These are phyloP conservation scores for Mus caroli DNA, from an alignment of 2,797 vertebrate species.

Conservation along the genomic window DNA sequence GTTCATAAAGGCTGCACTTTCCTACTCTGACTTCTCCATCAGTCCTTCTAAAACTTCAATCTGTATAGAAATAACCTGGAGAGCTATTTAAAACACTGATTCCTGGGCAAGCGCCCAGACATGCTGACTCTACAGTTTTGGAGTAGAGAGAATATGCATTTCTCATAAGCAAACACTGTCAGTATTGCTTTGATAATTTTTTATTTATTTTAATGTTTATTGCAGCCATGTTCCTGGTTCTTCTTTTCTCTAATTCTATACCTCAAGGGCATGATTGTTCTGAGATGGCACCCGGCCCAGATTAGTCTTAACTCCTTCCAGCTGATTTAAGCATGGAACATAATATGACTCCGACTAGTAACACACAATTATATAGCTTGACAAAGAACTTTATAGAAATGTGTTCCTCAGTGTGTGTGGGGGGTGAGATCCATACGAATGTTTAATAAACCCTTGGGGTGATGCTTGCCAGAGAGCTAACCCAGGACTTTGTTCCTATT, in stretches of 20 bases:
- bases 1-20: constrained; percentile 40
- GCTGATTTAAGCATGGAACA: constrained; percentile 40
- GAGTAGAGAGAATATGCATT: neutral
- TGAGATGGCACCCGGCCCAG: constrained; percentile 47
- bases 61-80: constrained; percentile 51
- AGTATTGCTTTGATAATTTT: constrained; percentile 57
- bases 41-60: constrained; percentile 63
- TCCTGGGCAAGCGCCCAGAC: constrained; percentile 51
- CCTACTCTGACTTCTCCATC: constrained; percentile 43
- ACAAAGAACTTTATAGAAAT: constrained; percentile 53
- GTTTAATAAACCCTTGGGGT: constrained; percentile 58
- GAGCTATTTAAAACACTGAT: constrained; percentile 68
- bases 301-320: constrained; percentile 20
- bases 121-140: constrained; percentile 37
- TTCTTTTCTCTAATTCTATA: neutral
- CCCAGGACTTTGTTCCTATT: neutral
- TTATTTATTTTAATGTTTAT: constrained; percentile 33
- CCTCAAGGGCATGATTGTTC: constrained; percentile 29
- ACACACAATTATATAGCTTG: constrained; percentile 1
- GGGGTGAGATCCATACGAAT: neutral
- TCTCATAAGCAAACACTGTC: constrained; percentile 32
- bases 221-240: neutral
- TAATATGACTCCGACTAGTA: constrained; percentile 40
- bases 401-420: neutral
- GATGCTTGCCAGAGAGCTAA: neutral